These are phyloP conservation scores for Lanius collurio DNA, from an alignment of 2,113 vertebrate species.

Conservation along the genomic window DNA sequence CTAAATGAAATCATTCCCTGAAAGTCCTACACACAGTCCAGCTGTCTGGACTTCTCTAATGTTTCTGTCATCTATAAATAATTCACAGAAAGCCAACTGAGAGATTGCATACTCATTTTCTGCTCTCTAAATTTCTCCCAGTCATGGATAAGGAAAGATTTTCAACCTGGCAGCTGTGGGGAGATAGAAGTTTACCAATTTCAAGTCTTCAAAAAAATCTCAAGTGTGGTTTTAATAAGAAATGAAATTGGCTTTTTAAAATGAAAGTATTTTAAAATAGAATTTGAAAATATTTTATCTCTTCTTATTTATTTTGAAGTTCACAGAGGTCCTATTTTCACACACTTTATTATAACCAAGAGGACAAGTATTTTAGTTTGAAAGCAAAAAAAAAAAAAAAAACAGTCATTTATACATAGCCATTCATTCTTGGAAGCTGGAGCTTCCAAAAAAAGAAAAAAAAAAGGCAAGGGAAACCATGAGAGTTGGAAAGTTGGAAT, in stretches of 20 bases:
- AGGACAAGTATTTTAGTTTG: not conserved
- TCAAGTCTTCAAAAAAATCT: not conserved
- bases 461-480: not conserved
- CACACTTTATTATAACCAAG: not conserved
- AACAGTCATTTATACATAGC: not conserved
- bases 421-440: not conserved
- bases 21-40: not conserved
- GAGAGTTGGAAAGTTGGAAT: not conserved
- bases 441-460: not conserved
- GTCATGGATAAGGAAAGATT: not conserved
- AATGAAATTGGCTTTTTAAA: not conserved
- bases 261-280: not conserved
- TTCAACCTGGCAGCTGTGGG: not conserved
- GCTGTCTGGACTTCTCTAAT: slow-evolving; percentile 19
- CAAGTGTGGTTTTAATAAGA: not conserved
- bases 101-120: not conserved
- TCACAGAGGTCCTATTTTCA: not conserved
- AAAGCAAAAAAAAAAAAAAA: not conserved
- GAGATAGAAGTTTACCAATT: not conserved
- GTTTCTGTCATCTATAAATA: slow-evolving; percentile 49
- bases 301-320: not conserved
- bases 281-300: not conserved
- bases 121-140: not conserved
- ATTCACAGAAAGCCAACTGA: slow-evolving; percentile 18
- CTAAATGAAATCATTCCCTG: slow-evolving; percentile 55